Percentiles rank a stretch among this genome's conserved stretches.
Conservation (phyloP, 2,888 invertebrate genomes). For the Diarsia mendica region DNA sequence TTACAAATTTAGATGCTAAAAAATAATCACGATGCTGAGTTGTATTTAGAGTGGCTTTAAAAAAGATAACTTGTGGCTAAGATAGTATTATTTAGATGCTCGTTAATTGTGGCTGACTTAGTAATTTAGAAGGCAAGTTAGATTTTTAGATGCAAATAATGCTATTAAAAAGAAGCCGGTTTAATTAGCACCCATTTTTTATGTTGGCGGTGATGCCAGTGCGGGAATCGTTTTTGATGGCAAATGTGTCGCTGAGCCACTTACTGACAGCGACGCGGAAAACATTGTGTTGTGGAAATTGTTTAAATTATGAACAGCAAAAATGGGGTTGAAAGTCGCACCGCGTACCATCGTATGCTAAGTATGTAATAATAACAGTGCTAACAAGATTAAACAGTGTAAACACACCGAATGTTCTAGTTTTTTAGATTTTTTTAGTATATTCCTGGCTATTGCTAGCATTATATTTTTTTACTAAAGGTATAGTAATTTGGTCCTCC, state of each 20-base stretch:
- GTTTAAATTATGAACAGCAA: constrained; percentile 25
- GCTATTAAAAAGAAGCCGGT: too few species aligned
- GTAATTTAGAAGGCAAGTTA: too few species aligned
- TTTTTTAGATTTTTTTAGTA: background rate
- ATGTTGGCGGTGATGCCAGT: constrained; percentile 31
- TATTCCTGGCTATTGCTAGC: background rate
- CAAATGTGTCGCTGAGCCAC: constrained; percentile 40
- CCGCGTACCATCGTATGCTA: background rate
- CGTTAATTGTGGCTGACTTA: too few species aligned
- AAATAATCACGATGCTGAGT: too few species aligned
- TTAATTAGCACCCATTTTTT: too few species aligned
- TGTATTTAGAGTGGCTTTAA: too few species aligned
- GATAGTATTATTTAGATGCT: too few species aligned
- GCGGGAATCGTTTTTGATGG: constrained; percentile 21
- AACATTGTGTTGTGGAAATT: constrained; percentile 13
- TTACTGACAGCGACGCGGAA: constrained; percentile 22
- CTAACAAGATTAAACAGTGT: background rate
- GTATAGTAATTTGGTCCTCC: background rate
- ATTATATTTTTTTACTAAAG: background rate
- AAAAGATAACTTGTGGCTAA: too few species aligned
- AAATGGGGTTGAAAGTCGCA: background rate
- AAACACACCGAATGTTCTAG: background rate
- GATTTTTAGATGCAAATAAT: too few species aligned
- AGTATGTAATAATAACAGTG: background rate
- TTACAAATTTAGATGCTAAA: too few species aligned